phyloP scores from a whole-genome alignment of 2,113 vertebrate genomes.

The Grammomys dolichurus region DNA sequence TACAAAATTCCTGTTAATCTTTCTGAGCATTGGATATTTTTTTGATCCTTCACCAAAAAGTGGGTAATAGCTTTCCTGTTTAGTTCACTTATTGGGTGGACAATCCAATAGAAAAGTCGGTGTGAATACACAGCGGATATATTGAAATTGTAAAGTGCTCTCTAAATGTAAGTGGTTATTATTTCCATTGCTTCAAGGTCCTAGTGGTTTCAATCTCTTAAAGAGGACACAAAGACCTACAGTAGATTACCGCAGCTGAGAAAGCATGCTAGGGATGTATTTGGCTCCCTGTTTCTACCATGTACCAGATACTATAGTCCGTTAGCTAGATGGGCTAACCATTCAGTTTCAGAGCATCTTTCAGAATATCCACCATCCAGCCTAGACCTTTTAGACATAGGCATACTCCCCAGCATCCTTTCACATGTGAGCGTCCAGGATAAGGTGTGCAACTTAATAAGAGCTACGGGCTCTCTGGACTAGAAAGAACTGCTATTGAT shows the following conservation, averaged over 20 bases:
- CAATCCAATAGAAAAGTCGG: conserved; percentile 43
- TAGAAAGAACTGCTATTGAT: conserved; percentile 46
- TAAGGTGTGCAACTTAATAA: not conserved
- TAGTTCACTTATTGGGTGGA: conserved; percentile 37
- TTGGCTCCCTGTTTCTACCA: conserved; percentile 49
- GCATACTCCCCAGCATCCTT: not conserved
- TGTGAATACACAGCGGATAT: conserved; percentile 22
- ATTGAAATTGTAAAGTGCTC: conserved; percentile 63
- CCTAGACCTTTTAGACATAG: not conserved
- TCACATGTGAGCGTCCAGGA: conserved; percentile 33
- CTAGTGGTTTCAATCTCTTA: conserved; percentile 48
- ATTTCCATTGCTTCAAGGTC: conserved; percentile 60
- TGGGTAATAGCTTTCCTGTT: conserved; percentile 45
- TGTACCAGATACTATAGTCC: conserved; percentile 13
- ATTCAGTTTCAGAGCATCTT: not conserved
- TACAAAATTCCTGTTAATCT: conserved; percentile 41
- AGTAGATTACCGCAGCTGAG: conserved; percentile 12
- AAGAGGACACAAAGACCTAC: conserved; percentile 57
- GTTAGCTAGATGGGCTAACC: conserved; percentile 5
- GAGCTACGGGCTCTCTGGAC: not conserved
- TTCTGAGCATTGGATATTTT: not conserved
- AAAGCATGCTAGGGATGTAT: conserved; percentile 39
- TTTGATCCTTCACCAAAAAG: conserved; percentile 6
- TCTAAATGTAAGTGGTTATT: conserved; percentile 57
- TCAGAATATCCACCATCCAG: not conserved